Conservation (phyloP, 2,113 vertebrate species). For the Nestor notabilis region DNA sequence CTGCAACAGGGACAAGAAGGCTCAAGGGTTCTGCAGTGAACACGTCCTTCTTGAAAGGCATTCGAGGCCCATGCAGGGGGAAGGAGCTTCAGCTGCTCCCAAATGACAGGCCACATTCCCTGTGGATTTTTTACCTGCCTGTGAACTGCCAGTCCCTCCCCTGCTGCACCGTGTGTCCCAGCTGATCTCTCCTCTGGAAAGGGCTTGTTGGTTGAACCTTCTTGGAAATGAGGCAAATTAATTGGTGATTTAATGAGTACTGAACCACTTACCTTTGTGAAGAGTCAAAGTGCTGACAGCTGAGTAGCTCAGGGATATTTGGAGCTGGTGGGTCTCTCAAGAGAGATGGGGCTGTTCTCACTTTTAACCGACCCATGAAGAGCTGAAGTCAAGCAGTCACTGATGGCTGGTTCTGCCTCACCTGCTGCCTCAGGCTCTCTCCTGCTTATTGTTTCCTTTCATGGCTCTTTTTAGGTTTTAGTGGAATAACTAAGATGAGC, state of each 20-base stretch:
- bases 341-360: not conserved
- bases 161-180: not conserved
- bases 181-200: not conserved
- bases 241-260: not conserved
- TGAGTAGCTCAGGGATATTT: not conserved
- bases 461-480: not conserved
- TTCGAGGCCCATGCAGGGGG: not conserved
- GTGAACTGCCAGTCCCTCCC: not conserved
- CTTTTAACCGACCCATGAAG: not conserved
- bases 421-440: not conserved
- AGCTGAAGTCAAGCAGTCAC: not conserved
- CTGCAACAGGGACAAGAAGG: not conserved
- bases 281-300: not conserved
- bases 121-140: not conserved
- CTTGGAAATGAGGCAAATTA: not conserved
- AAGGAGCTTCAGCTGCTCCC: not conserved
- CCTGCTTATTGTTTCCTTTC: not conserved
- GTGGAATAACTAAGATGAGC: not conserved
- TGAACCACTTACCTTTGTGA: not conserved
- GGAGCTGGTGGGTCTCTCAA: not conserved
- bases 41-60: not conserved
- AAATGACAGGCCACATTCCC: not conserved
- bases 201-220: not conserved
- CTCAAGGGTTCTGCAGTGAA: not conserved
- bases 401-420: not conserved